A percentile compares a stretch with the other conserved stretches of the same genome.
Evolutionary conservation across 2,113 vertebrate species (phyloP).

Genomic region (Bostrychus sinensis): DNA sequence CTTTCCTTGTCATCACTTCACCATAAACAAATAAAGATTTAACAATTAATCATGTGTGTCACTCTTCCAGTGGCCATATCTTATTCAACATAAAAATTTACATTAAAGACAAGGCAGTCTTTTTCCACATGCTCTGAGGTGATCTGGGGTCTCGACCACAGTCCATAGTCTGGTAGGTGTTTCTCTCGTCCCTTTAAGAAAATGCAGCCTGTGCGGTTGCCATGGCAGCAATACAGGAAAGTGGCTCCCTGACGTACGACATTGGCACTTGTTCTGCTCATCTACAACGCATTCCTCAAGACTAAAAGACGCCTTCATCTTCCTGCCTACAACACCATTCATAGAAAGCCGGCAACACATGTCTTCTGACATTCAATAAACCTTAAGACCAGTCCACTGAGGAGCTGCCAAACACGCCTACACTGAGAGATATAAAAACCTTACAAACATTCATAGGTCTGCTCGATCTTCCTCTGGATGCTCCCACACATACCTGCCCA

Average conservation of each 20-base stretch:
- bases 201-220: slow-evolving; percentile 67
- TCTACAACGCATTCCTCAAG: slow-evolving; percentile 43
- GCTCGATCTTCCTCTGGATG: slow-evolving; percentile 37
- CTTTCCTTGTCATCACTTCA: slow-evolving; percentile 6
- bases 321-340: slow-evolving; percentile 43
- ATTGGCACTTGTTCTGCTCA: slow-evolving; percentile 34
- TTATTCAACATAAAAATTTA: background rate
- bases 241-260: slow-evolving; percentile 49
- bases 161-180: slow-evolving; percentile 54
- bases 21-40: slow-evolving; percentile 53
- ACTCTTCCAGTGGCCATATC: slow-evolving; percentile 11
- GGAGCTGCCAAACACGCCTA: slow-evolving; percentile 57
- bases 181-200: slow-evolving; percentile 39
- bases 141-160: slow-evolving; percentile 26
- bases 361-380: slow-evolving; percentile 34
- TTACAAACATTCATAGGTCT: slow-evolving; percentile 21
- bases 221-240: slow-evolving; percentile 69
- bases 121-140: slow-evolving; percentile 13
- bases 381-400: slow-evolving; percentile 36
- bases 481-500: slow-evolving; percentile 59
- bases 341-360: slow-evolving; percentile 41
- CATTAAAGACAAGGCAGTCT: slow-evolving; percentile 20
- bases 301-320: slow-evolving; percentile 49
- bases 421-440: slow-evolving; percentile 33
- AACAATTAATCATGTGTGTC: slow-evolving; percentile 38